A percentile compares a stretch with the other conserved stretches of the same genome.
phyloP scores from a whole-genome alignment of 1,140 invertebrate genomes.

The Oryctes rhinoceros region DNA sequence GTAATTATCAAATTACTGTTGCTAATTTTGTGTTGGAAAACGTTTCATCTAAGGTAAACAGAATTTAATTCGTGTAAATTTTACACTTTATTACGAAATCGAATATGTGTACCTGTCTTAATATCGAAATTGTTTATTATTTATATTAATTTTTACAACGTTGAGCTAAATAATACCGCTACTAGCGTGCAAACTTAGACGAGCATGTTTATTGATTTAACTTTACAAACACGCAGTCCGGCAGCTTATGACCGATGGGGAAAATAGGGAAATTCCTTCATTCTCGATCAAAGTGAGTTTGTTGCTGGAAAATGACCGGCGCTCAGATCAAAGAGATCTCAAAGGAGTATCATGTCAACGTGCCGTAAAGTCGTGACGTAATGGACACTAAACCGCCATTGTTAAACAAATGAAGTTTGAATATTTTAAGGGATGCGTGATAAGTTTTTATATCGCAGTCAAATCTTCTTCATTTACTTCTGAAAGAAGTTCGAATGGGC shows the following conservation, averaged over 20 bases:
- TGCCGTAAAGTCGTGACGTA: constrained; percentile 26
- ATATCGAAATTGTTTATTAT: constrained; percentile 25
- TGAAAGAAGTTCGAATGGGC: background rate
- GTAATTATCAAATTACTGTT: constrained; percentile 10
- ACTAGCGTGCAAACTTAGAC: background rate
- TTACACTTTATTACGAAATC: constrained; percentile 27
- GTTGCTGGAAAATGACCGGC: constrained; percentile 27
- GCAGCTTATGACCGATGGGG: constrained; percentile 5
- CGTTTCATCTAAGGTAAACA: constrained; percentile 24
- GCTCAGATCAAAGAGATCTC: constrained; percentile 25
- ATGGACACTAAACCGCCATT: constrained; percentile 36
- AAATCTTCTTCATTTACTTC: constrained; percentile 8
- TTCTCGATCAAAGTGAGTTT: constrained; percentile 34
- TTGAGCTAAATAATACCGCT: constrained; percentile 17
- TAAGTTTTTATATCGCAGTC: constrained; percentile 15
- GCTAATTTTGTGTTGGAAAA: constrained; percentile 1
- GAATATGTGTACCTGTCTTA: background rate
- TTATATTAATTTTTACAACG: constrained; percentile 31
- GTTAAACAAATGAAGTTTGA: constrained; percentile 33
- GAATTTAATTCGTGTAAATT: background rate
- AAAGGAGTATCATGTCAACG: constrained; percentile 8
- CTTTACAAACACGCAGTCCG: constrained; percentile 25
- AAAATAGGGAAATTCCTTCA: constrained; percentile 32
- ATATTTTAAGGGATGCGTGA: constrained; percentile 29
- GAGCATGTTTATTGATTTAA: constrained; percentile 30